These are phyloP conservation scores for Margaritifera margaritifera DNA, from an alignment of 2,888 invertebrate genomes.

Conservation along the genomic window DNA sequence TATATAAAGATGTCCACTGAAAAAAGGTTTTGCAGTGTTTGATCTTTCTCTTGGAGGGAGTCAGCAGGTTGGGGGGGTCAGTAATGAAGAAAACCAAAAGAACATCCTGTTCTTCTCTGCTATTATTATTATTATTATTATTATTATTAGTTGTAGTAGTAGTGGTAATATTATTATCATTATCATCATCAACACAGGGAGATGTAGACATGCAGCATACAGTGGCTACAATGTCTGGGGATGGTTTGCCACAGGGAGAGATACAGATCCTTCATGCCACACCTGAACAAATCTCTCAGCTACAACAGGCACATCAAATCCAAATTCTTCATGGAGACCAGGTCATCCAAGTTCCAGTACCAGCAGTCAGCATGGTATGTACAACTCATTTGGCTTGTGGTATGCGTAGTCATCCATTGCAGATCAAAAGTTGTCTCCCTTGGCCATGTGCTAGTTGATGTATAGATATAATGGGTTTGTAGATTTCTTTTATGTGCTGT, in stretches of 20 bases:
- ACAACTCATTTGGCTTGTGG: too few species aligned
- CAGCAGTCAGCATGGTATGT: constrained; percentile 5
- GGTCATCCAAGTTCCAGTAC: constrained; percentile 61
- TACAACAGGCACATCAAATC: constrained; percentile 71
- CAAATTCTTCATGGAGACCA: constrained; percentile 69
- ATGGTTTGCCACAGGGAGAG: constrained; percentile 60
- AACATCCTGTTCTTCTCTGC: not conserved
- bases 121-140: not conserved
- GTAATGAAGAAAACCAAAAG: not conserved
- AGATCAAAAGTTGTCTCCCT: not conserved
- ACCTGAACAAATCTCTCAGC: constrained; percentile 72
- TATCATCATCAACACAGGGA: constrained; percentile 19
- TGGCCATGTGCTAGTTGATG: too few species aligned
- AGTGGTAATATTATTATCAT: too few species aligned
- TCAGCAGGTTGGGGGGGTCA: too few species aligned
- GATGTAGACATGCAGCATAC: constrained; percentile 54
- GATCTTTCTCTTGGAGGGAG: too few species aligned
- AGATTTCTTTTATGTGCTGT: too few species aligned
- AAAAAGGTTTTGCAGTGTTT: too few species aligned
- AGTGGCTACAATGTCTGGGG: constrained; percentile 55
- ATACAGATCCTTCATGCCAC: constrained; percentile 73
- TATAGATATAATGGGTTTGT: too few species aligned
- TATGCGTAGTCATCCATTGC: not conserved
- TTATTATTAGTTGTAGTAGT: constrained; percentile 1
- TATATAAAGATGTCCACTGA: too few species aligned